These are phyloP conservation scores for Callospermophilus lateralis DNA, from an alignment of 2,113 vertebrate species.

Conservation along the genomic window DNA sequence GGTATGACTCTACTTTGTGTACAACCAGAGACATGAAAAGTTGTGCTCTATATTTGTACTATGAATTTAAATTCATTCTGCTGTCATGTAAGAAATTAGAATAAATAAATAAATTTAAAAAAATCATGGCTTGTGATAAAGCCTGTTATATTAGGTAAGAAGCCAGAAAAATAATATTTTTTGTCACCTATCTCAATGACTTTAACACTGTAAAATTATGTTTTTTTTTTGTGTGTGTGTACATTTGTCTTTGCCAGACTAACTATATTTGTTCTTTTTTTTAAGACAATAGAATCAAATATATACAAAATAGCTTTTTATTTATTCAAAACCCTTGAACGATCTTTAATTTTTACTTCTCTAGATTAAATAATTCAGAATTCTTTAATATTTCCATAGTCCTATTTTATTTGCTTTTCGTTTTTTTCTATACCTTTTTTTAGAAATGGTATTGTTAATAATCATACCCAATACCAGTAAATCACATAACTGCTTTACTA, in stretches of 20 bases:
- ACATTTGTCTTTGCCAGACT: not conserved
- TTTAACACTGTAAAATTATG: not conserved
- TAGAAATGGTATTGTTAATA: not conserved
- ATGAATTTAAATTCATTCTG: too few species aligned
- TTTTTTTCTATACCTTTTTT: not conserved
- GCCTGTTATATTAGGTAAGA: not conserved
- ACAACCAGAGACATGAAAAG: too few species aligned
- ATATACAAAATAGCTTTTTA: not conserved
- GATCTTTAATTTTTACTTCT: not conserved
- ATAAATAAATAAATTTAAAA: too few species aligned
- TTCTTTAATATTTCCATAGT: constrained; percentile 35
- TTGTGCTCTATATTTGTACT: too few species aligned
- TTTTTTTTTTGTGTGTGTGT: not conserved
- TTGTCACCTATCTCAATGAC: not conserved
- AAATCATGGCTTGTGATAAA: not conserved
- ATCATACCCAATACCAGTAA: not conserved
- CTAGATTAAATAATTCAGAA: not conserved
- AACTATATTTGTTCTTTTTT: not conserved
- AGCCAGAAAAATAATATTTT: not conserved
- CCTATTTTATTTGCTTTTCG: not conserved
- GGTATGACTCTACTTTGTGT: too few species aligned
- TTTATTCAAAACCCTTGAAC: not conserved
- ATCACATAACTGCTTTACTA: not conserved
- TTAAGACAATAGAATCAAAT: constrained; percentile 19
- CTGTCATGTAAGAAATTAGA: too few species aligned